Conservation (phyloP, 2,888 invertebrate species). For the Epicampocera succincta region DNA sequence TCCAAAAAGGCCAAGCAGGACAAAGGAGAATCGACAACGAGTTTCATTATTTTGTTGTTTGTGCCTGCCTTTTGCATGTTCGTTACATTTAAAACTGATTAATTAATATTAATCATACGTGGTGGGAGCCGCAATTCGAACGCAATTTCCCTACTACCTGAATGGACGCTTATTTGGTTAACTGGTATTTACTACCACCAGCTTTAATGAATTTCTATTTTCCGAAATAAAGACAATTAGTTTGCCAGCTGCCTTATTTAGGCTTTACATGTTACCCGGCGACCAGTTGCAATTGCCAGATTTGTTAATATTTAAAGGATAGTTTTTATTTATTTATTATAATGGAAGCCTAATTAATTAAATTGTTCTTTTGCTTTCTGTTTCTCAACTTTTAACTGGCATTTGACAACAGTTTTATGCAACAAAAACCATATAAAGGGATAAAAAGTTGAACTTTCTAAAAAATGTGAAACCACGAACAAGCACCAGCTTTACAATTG, state of each 20-base stretch:
- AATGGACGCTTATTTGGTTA: no score
- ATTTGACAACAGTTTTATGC: background rate
- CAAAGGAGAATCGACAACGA: slow-evolving; percentile 3
- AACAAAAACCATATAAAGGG: slow-evolving; percentile 27
- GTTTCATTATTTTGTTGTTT: slow-evolving; percentile 19
- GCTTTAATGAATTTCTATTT: no score
- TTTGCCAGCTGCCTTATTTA: no score
- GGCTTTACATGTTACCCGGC: no score
- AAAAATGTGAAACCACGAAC: slow-evolving; percentile 50
- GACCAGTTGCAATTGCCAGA: no score
- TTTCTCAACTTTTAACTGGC: background rate
- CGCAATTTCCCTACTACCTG: no score
- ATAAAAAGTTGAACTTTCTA: slow-evolving; percentile 21
- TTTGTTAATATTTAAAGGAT: no score
- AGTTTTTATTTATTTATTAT: no score
- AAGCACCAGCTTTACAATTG: slow-evolving; percentile 44
- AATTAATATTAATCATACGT: slow-evolving; percentile 41
- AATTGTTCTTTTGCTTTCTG: no score
- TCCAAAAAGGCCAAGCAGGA: background rate
- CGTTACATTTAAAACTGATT: slow-evolving; percentile 23
- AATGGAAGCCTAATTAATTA: no score
- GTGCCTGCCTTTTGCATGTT: background rate
- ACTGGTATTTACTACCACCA: no score
- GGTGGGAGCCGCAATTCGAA: background rate
- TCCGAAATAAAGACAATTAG: no score